Percentiles rank a stretch among this genome's conserved stretches.
Conservation (phyloP, 1,140 invertebrate species). For the Papilio machaon region DNA sequence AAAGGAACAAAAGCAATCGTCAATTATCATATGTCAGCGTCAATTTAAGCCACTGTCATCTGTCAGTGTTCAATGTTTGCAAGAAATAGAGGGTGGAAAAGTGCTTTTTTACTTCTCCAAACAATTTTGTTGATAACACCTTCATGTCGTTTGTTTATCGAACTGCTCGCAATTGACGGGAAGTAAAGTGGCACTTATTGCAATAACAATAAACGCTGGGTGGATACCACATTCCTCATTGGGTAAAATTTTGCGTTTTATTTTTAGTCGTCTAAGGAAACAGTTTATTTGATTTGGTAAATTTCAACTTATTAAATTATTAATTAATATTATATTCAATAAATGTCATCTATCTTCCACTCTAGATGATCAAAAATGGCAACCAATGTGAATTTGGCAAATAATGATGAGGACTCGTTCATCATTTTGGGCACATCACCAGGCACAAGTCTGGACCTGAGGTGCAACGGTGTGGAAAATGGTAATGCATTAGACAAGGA, state of each 20-base stretch:
- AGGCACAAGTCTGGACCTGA: slow-evolving; percentile 62
- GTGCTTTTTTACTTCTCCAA: neutral
- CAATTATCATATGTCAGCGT: slow-evolving; percentile 16
- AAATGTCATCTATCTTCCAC: slow-evolving; percentile 42
- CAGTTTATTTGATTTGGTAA: neutral
- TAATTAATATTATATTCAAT: neutral
- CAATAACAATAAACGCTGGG: neutral
- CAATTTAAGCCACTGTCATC: neutral
- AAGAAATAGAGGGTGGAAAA: neutral
- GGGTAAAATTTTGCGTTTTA: slow-evolving; percentile 21
- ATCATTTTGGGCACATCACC: slow-evolving; percentile 74
- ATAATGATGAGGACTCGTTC: slow-evolving; percentile 71
- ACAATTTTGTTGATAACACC: slow-evolving; percentile 23
- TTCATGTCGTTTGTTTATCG: slow-evolving; percentile 12
- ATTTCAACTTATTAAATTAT: neutral
- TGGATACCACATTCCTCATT: neutral
- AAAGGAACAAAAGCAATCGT: neutral
- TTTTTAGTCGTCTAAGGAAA: neutral
- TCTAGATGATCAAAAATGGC: slow-evolving; percentile 60
- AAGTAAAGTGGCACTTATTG: neutral
- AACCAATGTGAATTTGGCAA: slow-evolving; percentile 50
- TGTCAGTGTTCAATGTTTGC: neutral
- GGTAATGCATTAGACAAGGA: slow-evolving; percentile 53
- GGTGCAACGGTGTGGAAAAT: slow-evolving; percentile 54
- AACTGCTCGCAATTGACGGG: neutral